phyloP scores from a whole-genome alignment of 2,888 invertebrate species.

The Orchestes rusci region DNA sequence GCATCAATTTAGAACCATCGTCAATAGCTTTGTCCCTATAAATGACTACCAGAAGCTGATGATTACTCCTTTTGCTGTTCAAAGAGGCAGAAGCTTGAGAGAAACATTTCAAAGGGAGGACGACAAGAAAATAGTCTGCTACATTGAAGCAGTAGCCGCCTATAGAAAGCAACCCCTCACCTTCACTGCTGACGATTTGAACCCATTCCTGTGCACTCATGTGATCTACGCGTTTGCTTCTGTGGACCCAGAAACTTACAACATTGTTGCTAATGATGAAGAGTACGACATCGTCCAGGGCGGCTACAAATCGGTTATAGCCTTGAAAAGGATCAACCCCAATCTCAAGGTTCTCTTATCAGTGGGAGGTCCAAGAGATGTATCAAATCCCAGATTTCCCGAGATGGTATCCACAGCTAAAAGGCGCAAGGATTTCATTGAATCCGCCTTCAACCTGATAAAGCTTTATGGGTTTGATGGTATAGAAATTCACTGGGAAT shows the following conservation, averaged over 20 bases:
- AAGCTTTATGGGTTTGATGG: slow-evolving; percentile 71
- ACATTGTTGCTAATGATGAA: slow-evolving; percentile 57
- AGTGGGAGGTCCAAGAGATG: slow-evolving; percentile 59
- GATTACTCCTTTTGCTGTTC: slow-evolving; percentile 25
- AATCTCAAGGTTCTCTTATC: slow-evolving; percentile 65
- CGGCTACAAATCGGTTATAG: slow-evolving; percentile 64
- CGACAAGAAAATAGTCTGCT: slow-evolving; percentile 55
- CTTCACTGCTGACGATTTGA: slow-evolving; percentile 57
- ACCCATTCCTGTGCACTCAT: slow-evolving; percentile 63
- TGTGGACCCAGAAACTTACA: slow-evolving; percentile 58
- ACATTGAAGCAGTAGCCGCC: slow-evolving; percentile 59
- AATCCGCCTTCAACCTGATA: slow-evolving; percentile 58
- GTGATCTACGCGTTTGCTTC: slow-evolving; percentile 66
- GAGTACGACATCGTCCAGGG: slow-evolving; percentile 68
- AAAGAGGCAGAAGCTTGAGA: slow-evolving; percentile 28
- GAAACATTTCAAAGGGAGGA: slow-evolving; percentile 6
- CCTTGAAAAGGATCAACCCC: slow-evolving; percentile 59
- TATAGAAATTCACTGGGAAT: slow-evolving; percentile 73
- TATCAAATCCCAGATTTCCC: slow-evolving; percentile 56
- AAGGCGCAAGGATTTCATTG: slow-evolving; percentile 53
- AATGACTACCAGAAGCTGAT: slow-evolving; percentile 35
- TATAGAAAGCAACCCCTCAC: slow-evolving; percentile 61
- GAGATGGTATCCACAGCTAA: slow-evolving; percentile 53
- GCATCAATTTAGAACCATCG: slow-evolving; percentile 31
- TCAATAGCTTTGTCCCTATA: slow-evolving; percentile 30